phyloP scores from a whole-genome alignment of 2,113 vertebrate genomes.

The Tragelaphus imberbis region DNA sequence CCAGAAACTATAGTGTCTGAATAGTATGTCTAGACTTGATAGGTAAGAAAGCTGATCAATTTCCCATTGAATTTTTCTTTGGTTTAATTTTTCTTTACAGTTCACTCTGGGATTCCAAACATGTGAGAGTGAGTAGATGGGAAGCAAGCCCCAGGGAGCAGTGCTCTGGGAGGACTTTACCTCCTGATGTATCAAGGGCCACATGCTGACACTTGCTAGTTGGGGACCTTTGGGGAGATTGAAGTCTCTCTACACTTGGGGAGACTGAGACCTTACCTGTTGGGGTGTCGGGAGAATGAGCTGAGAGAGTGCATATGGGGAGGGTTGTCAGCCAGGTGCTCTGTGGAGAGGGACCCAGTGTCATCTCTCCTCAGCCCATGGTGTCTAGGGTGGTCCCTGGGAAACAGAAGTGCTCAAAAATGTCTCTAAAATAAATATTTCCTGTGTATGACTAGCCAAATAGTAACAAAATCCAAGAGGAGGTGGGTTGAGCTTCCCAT shows the following conservation, averaged over 20 bases:
- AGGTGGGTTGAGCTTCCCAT: neutral
- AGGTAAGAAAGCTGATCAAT: neutral
- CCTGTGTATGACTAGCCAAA: neutral
- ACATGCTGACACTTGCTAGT: neutral
- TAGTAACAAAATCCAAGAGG: neutral
- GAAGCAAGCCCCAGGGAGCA: rapidly evolving
- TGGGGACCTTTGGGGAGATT: neutral
- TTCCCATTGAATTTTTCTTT: neutral
- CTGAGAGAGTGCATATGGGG: neutral
- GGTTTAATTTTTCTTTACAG: neutral
- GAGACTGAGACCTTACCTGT: neutral
- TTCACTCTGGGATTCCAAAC: neutral
- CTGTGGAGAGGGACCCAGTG: neutral
- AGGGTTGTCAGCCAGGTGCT: neutral
- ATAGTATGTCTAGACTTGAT: neutral
- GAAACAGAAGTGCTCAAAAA: neutral
- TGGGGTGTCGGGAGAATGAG: neutral
- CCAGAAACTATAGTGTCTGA: neutral
- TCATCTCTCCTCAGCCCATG: neutral
- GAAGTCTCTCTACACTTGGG: neutral
- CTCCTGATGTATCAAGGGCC: neutral
- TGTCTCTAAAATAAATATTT: neutral
- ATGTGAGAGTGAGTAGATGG: neutral
- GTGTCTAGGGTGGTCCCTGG: neutral
- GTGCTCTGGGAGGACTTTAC: neutral